Conservation (phyloP, 2,888 invertebrate genomes). For the Pecten maximus region DNA sequence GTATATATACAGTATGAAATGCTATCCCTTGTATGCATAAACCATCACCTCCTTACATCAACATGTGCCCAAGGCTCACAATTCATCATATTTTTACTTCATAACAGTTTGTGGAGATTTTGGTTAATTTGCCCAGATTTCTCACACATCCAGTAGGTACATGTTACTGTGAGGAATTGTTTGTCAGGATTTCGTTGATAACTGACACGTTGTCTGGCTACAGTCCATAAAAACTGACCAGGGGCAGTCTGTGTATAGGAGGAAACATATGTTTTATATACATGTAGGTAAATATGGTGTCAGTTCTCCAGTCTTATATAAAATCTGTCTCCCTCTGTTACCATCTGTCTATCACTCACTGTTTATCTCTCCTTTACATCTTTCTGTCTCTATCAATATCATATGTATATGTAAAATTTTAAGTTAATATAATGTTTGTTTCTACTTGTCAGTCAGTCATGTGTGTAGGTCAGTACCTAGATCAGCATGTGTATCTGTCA, state of each 20-base stretch:
- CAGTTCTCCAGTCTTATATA: not conserved
- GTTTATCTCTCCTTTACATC: not conserved
- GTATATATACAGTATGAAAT: too few species aligned
- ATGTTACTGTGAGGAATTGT: not conserved
- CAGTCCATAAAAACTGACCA: conserved; percentile 1
- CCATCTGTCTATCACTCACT: not conserved
- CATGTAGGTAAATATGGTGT: not conserved
- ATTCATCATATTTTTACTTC: not conserved
- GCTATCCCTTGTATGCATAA: not conserved
- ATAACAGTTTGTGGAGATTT: conserved; percentile 17
- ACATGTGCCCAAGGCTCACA: not conserved
- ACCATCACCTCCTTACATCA: not conserved
- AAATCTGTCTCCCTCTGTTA: not conserved
- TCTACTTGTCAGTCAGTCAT: too few species aligned
- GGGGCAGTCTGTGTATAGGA: not conserved
- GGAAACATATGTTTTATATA: not conserved
- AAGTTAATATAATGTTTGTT: too few species aligned
- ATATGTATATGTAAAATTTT: too few species aligned
- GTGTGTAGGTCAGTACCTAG: too few species aligned
- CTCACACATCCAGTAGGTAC: not conserved
- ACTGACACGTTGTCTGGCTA: not conserved
- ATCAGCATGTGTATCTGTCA: too few species aligned
- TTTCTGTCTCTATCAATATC: not conserved
- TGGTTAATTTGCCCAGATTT: not conserved
- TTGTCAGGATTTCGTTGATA: not conserved